phyloP scores from a whole-genome alignment of 2,888 invertebrate species.

The Brassicogethes aeneus region DNA sequence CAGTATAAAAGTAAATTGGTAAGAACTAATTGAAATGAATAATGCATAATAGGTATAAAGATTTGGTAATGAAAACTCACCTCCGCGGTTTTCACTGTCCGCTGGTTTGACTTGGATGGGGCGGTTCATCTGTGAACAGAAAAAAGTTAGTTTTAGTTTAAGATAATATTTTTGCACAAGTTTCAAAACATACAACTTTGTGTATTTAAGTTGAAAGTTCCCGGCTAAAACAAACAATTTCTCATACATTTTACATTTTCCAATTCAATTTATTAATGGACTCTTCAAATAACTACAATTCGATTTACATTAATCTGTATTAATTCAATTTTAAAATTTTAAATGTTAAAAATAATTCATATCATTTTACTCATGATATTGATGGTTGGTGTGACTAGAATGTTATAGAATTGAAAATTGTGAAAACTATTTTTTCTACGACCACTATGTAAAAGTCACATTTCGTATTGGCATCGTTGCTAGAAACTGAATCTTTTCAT shows the following conservation, averaged over 20 bases:
- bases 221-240: constrained; percentile 11
- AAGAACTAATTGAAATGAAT: constrained; percentile 23
- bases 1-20: constrained; percentile 12
- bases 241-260: constrained; percentile 8
- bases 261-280: constrained; percentile 7
- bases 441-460: no score
- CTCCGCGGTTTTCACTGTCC: constrained; percentile 98
- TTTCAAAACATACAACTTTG: constrained; percentile 5
- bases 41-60: constrained; percentile 22
- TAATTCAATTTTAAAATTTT: not conserved
- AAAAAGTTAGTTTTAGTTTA: constrained; percentile 7
- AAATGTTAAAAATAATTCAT: no score
- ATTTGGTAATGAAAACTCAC: constrained; percentile 47
- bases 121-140: constrained; percentile 91
- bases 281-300: not conserved
- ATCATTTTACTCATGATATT: no score
- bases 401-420: no score
- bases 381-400: no score
- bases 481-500: no score
- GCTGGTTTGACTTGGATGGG: constrained; percentile 99
- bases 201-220: constrained; percentile 6
- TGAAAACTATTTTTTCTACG: no score
- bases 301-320: not conserved
- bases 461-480: no score
- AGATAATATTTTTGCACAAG: constrained; percentile 1